Conservation (phyloP, 2,888 invertebrate genomes). For the Drosophila histrio region DNA sequence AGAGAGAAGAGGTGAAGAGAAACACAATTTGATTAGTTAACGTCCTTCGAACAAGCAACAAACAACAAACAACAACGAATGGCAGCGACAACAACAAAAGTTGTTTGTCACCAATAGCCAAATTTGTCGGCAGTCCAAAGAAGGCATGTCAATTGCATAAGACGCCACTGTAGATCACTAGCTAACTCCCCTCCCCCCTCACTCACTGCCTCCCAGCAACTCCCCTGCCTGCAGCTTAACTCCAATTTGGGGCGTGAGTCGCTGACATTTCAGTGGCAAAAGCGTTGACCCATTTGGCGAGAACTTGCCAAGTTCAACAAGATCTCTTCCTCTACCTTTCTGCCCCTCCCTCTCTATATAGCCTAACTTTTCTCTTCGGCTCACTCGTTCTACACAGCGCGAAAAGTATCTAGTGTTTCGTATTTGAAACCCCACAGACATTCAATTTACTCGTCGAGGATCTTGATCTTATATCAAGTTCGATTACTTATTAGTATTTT, state of each 20-base stretch:
- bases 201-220: not conserved
- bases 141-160: slow-evolving; percentile 38
- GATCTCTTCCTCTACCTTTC: too few relatives aligned
- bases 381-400: too few relatives aligned
- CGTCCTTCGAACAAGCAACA: slow-evolving; percentile 1
- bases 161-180: slow-evolving; percentile 12
- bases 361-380: too few relatives aligned
- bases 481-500: too few relatives aligned
- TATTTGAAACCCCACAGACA: too few relatives aligned
- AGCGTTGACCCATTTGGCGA: slow-evolving; percentile 8
- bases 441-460: too few relatives aligned
- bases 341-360: too few relatives aligned
- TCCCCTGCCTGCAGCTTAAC: slow-evolving; percentile 1
- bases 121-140: slow-evolving; percentile 49
- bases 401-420: too few relatives aligned
- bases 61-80: not conserved
- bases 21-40: slow-evolving; percentile 14
- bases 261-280: slow-evolving; percentile 47
- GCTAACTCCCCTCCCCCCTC: not conserved
- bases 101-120: slow-evolving; percentile 82
- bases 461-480: too few relatives aligned
- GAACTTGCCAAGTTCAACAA: slow-evolving; percentile 22
- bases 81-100: slow-evolving; percentile 53
- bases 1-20: not conserved
- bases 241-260: slow-evolving; percentile 43